phyloP scores from a whole-genome alignment of 2,113 vertebrate species.

The Sphyrna mokarran region DNA sequence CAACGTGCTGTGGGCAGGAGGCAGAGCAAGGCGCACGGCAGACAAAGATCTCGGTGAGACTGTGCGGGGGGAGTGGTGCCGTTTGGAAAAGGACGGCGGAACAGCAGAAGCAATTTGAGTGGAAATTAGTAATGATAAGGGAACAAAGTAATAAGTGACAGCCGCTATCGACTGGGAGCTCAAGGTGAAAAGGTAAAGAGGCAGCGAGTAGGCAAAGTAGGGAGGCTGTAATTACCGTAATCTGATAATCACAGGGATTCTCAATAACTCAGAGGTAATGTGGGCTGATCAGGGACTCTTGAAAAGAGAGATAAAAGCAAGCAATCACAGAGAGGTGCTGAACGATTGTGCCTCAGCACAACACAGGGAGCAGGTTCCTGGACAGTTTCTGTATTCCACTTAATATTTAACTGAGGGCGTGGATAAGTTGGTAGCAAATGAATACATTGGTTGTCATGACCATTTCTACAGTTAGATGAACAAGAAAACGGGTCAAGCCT shows the following conservation, averaged over 20 bases:
- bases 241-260: slow-evolving; percentile 27
- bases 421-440: background rate
- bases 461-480: background rate
- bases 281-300: background rate
- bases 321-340: slow-evolving; percentile 13
- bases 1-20: background rate
- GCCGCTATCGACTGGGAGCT: slow-evolving; percentile 21
- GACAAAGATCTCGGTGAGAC: background rate
- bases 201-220: background rate
- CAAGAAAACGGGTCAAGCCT: background rate
- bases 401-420: background rate
- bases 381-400: background rate
- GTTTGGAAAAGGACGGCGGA: slow-evolving; percentile 4
- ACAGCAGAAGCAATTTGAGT: slow-evolving; percentile 33
- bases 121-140: slow-evolving; percentile 35
- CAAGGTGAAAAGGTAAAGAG: slow-evolving; percentile 31
- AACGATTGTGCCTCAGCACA: background rate
- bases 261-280: slow-evolving; percentile 34
- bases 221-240: slow-evolving; percentile 31
- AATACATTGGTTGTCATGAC: background rate
- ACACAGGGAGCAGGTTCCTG: background rate
- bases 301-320: slow-evolving; percentile 22
- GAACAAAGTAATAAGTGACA: slow-evolving; percentile 25
- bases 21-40: background rate
- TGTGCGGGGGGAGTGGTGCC: background rate